Base-by-base conservation (phyloP, 2,888 invertebrate species). In the Disparrhopalites patrizii region DNA sequence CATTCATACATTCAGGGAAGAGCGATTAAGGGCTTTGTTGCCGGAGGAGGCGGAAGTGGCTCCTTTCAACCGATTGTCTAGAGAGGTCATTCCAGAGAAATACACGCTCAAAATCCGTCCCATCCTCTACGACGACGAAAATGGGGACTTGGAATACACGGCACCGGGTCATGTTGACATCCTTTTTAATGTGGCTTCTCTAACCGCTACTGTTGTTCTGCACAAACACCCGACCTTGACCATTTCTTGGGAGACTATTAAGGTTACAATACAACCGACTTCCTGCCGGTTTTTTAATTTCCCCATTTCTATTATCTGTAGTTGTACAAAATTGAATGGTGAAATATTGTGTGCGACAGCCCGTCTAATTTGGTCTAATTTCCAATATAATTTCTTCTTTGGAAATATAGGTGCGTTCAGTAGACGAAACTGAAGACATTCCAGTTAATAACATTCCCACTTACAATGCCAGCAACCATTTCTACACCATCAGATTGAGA, bases 141-240 rank as follows among this genome's bases (percentile, higher is more conserved):
- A 7, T 27, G 66, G 62, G 1, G 36, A 43, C 1, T 47, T 55
- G 28, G 52, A 61, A 38, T 71, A 56, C 15, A 71, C 71, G 15
- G 69, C 69, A 50, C 69, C 69, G 15, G 71, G 71, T 18, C 64
- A 68, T 40, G 58, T 69, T 3, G 40, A 43, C 28, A 69, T 68
- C n/a, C 23, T 40, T 33, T 64, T 66, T 28, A 57, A 56, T 1
- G 27, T 28, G 18, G 20, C 33, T 15, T 33, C 10, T 7, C 5
- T 23, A 8, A 61, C 60, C 7, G 33, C 31, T 31, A n/a, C 30
- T 18, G 33, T 54, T 23, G 25, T 50, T 2, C 31, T 61, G 13
- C 31, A 43, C 13, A 33, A 18, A 31, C 60, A 61, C 36, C 31
- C 25, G n/a, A 33, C 27, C 0, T 15, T 33, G n/a, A 20, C 18